phyloP scores from a whole-genome alignment of 2,113 vertebrate genomes.

The Pseudorectes ferrugineus region DNA sequence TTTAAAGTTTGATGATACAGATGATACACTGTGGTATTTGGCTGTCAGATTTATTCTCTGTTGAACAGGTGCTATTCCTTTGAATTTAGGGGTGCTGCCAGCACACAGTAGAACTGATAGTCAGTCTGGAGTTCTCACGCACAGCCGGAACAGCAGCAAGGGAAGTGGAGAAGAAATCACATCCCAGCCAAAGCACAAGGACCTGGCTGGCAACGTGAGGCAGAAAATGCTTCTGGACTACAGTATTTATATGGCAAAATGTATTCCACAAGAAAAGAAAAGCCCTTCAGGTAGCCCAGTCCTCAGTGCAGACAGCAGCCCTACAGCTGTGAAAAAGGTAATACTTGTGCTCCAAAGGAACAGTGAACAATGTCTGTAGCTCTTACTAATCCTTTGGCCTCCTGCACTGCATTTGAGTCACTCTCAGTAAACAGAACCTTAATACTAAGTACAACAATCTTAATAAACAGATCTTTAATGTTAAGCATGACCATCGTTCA shows the following conservation, averaged over 20 bases:
- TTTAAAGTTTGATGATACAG: neutral
- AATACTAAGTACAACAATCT: neutral
- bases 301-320: constrained; percentile 88
- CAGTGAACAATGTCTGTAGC: neutral
- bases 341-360: neutral
- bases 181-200: constrained; percentile 80
- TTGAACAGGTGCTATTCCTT: neutral
- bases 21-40: neutral
- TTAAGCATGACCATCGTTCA: neutral
- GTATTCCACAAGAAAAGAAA: constrained; percentile 76
- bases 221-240: constrained; percentile 94
- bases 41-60: neutral
- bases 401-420: neutral
- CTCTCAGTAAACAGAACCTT: neutral
- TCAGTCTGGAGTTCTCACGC: constrained; percentile 76
- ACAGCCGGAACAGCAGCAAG: constrained; percentile 90
- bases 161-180: constrained; percentile 86
- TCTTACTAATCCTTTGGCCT: neutral
- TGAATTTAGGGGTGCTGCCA: constrained; percentile 76
- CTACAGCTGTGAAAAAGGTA: constrained; percentile 88
- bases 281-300: constrained; percentile 81
- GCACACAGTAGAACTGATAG: constrained; percentile 73
- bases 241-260: constrained; percentile 91
- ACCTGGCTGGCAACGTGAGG: constrained; percentile 69
- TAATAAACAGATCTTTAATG: neutral